Conservation (phyloP, 1,140 invertebrate genomes). For the Cyclargus thomasi region DNA sequence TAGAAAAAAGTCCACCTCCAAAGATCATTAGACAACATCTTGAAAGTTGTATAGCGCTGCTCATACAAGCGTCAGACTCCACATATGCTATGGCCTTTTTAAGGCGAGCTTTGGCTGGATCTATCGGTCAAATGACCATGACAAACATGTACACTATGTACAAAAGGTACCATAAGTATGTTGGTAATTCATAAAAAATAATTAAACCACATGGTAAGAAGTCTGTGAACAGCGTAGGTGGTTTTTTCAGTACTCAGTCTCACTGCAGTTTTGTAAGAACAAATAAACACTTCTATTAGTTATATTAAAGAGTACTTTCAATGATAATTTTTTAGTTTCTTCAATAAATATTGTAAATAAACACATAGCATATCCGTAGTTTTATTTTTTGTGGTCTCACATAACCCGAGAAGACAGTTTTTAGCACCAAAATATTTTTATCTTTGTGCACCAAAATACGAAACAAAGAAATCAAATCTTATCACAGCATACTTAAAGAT, state of each 20-base stretch:
- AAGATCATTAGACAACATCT: constrained; percentile 52
- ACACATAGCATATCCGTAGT: neutral
- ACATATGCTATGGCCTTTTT: constrained; percentile 55
- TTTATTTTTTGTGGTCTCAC: neutral
- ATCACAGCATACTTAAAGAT: too few species aligned
- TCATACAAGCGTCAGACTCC: constrained; percentile 52
- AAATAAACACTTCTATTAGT: too few species aligned
- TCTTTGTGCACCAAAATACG: too few species aligned
- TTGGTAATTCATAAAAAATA: constrained; percentile 52
- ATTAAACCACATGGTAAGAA: too few species aligned
- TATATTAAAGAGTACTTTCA: too few species aligned
- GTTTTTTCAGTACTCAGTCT: too few species aligned
- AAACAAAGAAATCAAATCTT: too few species aligned
- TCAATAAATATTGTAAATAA: neutral
- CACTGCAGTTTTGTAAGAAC: too few species aligned
- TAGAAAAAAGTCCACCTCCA: constrained; percentile 43
- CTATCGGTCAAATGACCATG: constrained; percentile 49
- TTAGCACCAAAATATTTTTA: too few species aligned
- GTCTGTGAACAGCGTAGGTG: too few species aligned
- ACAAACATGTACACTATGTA: constrained; percentile 59
- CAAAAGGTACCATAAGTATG: constrained; percentile 67
- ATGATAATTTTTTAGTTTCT: neutral
- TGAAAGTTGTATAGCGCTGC: constrained; percentile 50
- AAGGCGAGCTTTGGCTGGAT: constrained; percentile 43
- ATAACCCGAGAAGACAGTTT: too few species aligned